These are phyloP conservation scores for Petrocephalus zakoni DNA, from an alignment of 2,113 vertebrate genomes.

Conservation along the genomic window DNA sequence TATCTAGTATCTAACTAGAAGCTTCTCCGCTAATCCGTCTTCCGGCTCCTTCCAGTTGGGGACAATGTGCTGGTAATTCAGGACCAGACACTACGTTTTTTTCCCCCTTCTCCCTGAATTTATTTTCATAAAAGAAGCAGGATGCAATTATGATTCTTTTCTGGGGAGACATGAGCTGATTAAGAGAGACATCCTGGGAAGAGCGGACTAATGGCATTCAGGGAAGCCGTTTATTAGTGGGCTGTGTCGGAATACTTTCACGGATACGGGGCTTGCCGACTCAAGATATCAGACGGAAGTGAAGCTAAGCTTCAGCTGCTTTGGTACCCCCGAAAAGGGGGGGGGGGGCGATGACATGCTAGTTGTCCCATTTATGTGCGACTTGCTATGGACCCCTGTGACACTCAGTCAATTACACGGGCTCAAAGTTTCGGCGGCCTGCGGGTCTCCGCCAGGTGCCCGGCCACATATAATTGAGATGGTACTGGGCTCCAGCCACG, in stretches of 20 bases:
- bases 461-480: conserved; percentile 47
- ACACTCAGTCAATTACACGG: conserved; percentile 39
- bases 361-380: conserved; percentile 41
- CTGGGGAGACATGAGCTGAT: conserved; percentile 73
- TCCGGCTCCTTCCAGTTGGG: conserved; percentile 15
- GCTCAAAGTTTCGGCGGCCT: conserved; percentile 44
- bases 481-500: neutral
- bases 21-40: conserved; percentile 17
- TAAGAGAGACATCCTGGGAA: conserved; percentile 71
- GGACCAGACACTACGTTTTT: conserved; percentile 9
- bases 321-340: neutral
- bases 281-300: conserved; percentile 74
- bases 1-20: conserved; percentile 27
- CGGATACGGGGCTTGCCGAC: conserved; percentile 64
- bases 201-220: conserved; percentile 74
- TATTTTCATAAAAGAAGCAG: conserved; percentile 61
- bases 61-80: conserved; percentile 25
- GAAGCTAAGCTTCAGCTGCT: neutral
- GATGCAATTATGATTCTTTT: conserved; percentile 66
- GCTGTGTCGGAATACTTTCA: neutral
- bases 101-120: neutral
- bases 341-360: conserved; percentile 12
- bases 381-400: conserved; percentile 40
- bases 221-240: conserved; percentile 64
- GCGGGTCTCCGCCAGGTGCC: conserved; percentile 44